Evolutionary conservation across 2,113 vertebrate species (phyloP).

Genomic region (Acrocephalus kingi): DNA sequence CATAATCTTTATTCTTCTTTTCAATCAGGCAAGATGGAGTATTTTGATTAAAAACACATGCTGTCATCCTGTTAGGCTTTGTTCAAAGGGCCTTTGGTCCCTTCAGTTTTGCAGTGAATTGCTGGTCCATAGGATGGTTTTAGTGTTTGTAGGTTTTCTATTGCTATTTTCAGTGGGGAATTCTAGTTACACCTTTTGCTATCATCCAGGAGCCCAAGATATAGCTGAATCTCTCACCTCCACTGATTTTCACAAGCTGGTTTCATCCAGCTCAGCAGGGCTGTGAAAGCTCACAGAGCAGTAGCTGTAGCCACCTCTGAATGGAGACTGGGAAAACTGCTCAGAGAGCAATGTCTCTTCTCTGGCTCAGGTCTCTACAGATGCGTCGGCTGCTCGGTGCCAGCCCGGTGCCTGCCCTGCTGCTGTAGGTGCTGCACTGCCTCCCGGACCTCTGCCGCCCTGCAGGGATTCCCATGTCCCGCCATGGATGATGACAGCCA

Average conservation of each 20-base stretch:
- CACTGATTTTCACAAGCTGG: not conserved
- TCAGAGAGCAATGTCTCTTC: fast-evolving
- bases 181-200: not conserved
- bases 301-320: not conserved
- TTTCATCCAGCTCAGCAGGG: not conserved
- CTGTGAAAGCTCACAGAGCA: fast-evolving
- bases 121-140: not conserved
- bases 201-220: not conserved
- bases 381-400: fast-evolving
- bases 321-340: not conserved
- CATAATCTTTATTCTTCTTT: not conserved
- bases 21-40: not conserved
- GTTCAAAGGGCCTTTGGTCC: not conserved
- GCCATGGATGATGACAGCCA: constrained; percentile 93
- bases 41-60: not conserved
- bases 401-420: fast-evolving
- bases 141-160: not conserved
- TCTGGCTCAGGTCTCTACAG: fast-evolving
- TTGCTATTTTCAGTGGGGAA: not conserved
- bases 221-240: not conserved
- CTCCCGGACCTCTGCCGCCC: not conserved
- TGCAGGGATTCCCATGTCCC: constrained; percentile 77
- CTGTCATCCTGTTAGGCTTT: not conserved
- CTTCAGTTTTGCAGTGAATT: not conserved
- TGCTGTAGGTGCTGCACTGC: not conserved